phyloP scores from a whole-genome alignment of 2,797 vertebrate species.

The Ptychadena robeensis region DNA sequence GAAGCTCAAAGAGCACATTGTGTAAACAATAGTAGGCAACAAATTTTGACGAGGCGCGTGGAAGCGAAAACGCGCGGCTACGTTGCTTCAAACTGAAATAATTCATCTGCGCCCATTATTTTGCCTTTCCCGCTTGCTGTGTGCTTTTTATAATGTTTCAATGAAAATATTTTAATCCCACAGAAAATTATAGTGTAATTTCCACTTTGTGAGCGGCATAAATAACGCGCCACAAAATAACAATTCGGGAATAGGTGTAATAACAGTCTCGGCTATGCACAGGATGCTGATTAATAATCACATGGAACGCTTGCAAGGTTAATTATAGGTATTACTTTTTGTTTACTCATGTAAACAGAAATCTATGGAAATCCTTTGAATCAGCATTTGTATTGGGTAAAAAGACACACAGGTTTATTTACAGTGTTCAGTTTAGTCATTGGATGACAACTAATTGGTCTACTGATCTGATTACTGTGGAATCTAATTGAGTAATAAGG shows the following conservation, averaged over 20 bases:
- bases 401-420: not conserved
- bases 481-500: not conserved
- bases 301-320: not conserved
- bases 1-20: constrained; percentile 53
- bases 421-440: too few relatives aligned
- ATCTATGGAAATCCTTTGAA: not conserved
- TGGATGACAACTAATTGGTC: not conserved
- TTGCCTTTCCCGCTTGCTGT: constrained; percentile 1
- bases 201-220: constrained; percentile 8
- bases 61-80: constrained; percentile 9
- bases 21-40: constrained; percentile 47
- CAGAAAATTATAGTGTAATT: constrained; percentile 37
- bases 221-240: constrained; percentile 28
- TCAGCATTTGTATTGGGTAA: not conserved
- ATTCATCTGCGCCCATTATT: constrained; percentile 6
- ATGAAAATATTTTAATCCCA: constrained; percentile 41
- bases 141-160: constrained; percentile 48
- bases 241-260: constrained; percentile 1
- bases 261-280: not conserved
- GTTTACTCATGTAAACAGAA: not conserved
- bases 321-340: not conserved
- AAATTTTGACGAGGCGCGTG: constrained; percentile 15
- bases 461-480: not conserved
- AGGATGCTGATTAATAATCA: not conserved
- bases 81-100: constrained; percentile 8